These are phyloP conservation scores for Perca schrenkii DNA, from an alignment of 2,113 vertebrate genomes.

Conservation along the genomic window DNA sequence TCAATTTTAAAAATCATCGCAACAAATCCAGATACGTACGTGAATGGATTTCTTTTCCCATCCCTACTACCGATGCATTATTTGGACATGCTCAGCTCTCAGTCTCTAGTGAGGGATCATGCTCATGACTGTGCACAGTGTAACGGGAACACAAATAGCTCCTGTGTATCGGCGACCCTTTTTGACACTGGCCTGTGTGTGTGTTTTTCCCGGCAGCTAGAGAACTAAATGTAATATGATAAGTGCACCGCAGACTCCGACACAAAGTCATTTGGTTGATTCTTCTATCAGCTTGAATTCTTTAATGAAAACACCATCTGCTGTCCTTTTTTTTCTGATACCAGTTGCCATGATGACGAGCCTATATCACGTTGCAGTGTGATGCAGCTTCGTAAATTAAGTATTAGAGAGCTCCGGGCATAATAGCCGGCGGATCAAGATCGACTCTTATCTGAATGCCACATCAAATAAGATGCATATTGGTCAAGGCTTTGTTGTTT, in stretches of 20 bases:
- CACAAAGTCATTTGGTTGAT: conserved; percentile 63
- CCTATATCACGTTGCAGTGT: conserved; percentile 61
- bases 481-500: conserved; percentile 18
- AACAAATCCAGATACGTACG: no score
- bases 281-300: conserved; percentile 75
- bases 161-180: not conserved
- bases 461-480: conserved; percentile 44
- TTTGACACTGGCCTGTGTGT: conserved; percentile 4
- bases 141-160: conserved; percentile 21
- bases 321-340: conserved; percentile 41
- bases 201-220: not conserved
- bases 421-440: conserved; percentile 39
- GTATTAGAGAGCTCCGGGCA: conserved; percentile 41
- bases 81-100: conserved; percentile 1
- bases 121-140: conserved; percentile 9
- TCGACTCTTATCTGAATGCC: conserved; percentile 54
- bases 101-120: conserved; percentile 24
- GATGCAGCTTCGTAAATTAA: conserved; percentile 63
- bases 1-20: no score
- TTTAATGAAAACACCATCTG: conserved; percentile 86
- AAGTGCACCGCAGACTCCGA: conserved; percentile 50
- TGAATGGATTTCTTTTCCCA: no score
- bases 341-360: conserved; percentile 72
- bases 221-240: conserved; percentile 72
- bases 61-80: conserved; percentile 2